phyloP scores from a whole-genome alignment of 2,888 invertebrate species.

The Drosophila anomelani region DNA sequence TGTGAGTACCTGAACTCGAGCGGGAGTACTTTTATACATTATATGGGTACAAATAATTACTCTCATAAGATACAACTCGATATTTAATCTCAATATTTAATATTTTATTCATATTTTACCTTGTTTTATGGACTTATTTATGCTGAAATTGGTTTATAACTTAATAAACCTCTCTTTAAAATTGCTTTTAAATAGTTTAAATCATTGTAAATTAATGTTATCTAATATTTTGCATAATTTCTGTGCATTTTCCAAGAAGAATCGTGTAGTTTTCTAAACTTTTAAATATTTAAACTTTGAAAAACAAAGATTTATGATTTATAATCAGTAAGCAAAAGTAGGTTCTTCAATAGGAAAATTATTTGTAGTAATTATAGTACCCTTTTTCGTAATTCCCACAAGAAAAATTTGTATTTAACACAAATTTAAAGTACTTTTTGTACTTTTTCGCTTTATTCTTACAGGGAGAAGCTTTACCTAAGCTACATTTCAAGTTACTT shows the following conservation, averaged over 20 bases:
- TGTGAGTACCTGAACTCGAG: slow-evolving; percentile 7
- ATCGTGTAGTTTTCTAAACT: background rate
- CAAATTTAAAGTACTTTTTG: background rate
- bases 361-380: background rate
- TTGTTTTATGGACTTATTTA: background rate
- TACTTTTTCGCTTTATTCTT: background rate
- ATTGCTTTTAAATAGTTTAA: background rate
- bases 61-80: background rate
- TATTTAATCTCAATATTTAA: background rate
- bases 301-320: background rate
- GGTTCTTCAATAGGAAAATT: background rate
- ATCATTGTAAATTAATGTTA: background rate
- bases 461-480: too few species aligned
- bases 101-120: background rate
- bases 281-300: background rate
- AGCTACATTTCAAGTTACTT: background rate
- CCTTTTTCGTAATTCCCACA: background rate
- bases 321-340: background rate
- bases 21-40: background rate
- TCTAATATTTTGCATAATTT: background rate
- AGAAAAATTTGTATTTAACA: background rate
- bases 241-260: background rate
- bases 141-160: background rate
- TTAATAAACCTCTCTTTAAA: background rate
- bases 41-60: background rate